phyloP scores from a whole-genome alignment of 2,113 vertebrate species.

The Pseudolaguvia tuberculata region DNA sequence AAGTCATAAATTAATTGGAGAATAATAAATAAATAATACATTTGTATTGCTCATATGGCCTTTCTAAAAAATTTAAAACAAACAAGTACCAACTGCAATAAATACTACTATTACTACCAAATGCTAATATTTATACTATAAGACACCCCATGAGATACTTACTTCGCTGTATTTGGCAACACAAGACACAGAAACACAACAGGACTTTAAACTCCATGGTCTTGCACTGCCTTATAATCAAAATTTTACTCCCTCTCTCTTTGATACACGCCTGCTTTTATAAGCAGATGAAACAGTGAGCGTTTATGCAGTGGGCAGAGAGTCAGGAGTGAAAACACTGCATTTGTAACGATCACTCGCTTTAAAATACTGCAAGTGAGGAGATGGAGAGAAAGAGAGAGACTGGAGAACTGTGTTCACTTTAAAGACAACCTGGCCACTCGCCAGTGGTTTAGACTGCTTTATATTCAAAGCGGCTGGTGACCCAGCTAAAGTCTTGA shows the following conservation, averaged over 20 bases:
- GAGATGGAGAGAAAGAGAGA: background rate
- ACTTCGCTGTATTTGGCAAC: conserved; percentile 64
- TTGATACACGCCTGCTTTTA: conserved; percentile 31
- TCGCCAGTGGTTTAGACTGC: conserved; percentile 64
- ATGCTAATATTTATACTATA: too few relatives aligned
- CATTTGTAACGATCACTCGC: conserved; percentile 47
- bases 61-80: too few relatives aligned
- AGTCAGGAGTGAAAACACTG: conserved; percentile 36
- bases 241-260: conserved; percentile 31
- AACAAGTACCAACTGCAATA: too few relatives aligned
- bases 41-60: too few relatives aligned
- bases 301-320: conserved; percentile 14
- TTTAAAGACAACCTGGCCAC: conserved; percentile 68
- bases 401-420: conserved; percentile 54
- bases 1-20: too few relatives aligned
- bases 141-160: conserved; percentile 63
- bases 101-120: too few relatives aligned
- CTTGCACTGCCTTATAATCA: conserved; percentile 63
- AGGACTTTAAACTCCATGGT: conserved; percentile 73
- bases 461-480: conserved; percentile 72
- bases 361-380: background rate
- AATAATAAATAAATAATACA: too few relatives aligned
- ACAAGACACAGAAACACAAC: conserved; percentile 53
- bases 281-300: conserved; percentile 34
- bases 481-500: conserved; percentile 57